These are phyloP conservation scores for Arizona elegans DNA, from an alignment of 2,113 vertebrate species.

Conservation along the genomic window DNA sequence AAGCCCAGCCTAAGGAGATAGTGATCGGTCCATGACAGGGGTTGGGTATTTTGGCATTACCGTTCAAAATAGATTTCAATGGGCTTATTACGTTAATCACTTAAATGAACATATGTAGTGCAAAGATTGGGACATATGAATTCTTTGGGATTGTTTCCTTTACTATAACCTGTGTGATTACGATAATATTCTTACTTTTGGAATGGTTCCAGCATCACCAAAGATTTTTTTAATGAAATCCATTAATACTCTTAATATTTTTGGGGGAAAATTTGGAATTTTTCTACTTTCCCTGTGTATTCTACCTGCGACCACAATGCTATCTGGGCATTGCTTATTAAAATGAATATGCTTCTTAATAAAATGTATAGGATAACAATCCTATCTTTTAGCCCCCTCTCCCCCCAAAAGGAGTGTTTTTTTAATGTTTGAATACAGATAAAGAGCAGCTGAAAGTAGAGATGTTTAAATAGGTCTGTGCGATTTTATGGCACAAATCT, in stretches of 20 bases:
- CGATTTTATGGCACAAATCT: background rate
- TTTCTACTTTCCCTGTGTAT: background rate
- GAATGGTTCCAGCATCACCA: constrained; percentile 20
- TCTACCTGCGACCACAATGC: background rate
- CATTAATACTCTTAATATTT: constrained; percentile 5
- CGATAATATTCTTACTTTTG: constrained; percentile 33
- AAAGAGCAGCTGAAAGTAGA: background rate
- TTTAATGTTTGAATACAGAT: background rate
- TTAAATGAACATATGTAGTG: constrained; percentile 16
- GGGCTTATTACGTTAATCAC: constrained; percentile 34
- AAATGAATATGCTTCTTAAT: background rate
- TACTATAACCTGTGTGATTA: background rate
- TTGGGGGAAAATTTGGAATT: background rate
- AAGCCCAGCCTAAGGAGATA: no score
- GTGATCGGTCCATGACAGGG: no score
- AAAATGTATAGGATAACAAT: background rate
- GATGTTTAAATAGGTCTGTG: background rate
- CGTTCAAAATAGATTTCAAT: constrained; percentile 53
- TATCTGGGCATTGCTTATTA: background rate
- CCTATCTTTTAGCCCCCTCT: background rate
- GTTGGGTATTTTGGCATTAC: background rate
- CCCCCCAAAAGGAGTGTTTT: background rate
- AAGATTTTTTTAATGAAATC: background rate
- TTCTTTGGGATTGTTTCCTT: background rate
- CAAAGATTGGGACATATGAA: constrained; percentile 31